Evolutionary conservation across 2,797 vertebrate genomes (phyloP).

Genomic region (Manis pentadactyla): DNA sequence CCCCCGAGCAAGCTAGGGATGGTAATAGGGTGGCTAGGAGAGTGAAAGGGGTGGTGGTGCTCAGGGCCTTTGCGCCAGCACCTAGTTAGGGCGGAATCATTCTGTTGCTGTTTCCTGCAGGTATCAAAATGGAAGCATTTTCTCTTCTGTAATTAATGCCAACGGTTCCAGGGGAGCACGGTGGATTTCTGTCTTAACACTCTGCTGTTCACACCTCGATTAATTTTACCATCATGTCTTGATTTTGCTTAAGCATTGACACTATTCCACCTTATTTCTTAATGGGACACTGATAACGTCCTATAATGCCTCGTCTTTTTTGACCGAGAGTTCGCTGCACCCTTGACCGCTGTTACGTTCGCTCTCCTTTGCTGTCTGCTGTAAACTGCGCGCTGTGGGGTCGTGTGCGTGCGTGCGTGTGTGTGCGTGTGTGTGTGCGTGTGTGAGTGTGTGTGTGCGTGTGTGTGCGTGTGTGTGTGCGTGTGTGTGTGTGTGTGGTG

Average conservation of each 20-base stretch:
- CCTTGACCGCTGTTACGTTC: not conserved
- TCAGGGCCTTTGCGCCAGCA: too few species aligned
- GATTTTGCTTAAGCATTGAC: not conserved
- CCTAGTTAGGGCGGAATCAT: not conserved
- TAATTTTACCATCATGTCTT: not conserved
- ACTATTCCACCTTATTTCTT: not conserved
- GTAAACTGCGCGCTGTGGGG: not conserved
- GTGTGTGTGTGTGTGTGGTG: not conserved
- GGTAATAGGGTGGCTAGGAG: not conserved
- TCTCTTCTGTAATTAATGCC: not conserved
- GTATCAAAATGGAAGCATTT: not conserved
- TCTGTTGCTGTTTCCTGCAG: not conserved
- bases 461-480: too few species aligned
- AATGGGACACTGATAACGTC: not conserved
- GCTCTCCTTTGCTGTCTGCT: not conserved
- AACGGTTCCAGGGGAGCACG: not conserved
- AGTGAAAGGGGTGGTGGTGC: not conserved
- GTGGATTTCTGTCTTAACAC: not conserved
- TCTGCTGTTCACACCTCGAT: not conserved
- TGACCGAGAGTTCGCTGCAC: not conserved
- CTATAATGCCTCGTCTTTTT: not conserved
- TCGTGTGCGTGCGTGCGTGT: fast-evolving
- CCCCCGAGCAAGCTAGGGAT: not conserved
- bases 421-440: not conserved
- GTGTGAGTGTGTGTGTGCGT: not conserved